Evolutionary conservation across 2,113 vertebrate species (phyloP), one percentile per base, ranked within the genome.

Genomic region (Entomyzon cyanotis): DNA sequence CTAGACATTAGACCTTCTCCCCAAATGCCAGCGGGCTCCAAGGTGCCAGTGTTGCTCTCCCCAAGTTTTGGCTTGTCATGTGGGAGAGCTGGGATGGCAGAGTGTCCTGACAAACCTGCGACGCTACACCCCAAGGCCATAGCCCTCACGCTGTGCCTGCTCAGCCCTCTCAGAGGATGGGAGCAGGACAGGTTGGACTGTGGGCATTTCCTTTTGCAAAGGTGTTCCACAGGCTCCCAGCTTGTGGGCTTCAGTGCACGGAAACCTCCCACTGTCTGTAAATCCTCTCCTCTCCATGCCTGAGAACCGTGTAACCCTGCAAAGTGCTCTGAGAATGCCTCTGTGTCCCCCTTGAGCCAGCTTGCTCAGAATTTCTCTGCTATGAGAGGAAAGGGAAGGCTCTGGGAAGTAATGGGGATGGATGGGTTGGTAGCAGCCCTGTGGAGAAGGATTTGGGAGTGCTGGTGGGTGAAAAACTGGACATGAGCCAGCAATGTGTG

Each of bases 81-180:
- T 58, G 33, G 11, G 53, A 35, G 53, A 53, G 50, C 39, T 10
- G 15, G 16, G n/a, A 33, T 49, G 62, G 30, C 24, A 53, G n/a
- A 19, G 52, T 25, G 75, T 35, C 52, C 24, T 8, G 35, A 28
- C 44, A 41, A 10, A 53, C 28, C 28, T 53, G 28, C 10, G 27
- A 31, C 58, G 5, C 7, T 22, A 5, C 47, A 5, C 42, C 19
- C 24, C 1, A 6, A 37, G 23, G 73, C 44, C 14, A 39, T 11
- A 7, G 8, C 1, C 33, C 55, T 37, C 1, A 0, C 18, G 44
- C 60, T 0, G 0, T 82, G 56, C 12, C 62, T 30, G 17, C n/a
- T 52, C 39, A 37, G 47, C 52, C 39, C 12, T 73, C 49, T 28
- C 0, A 2, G 39, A 65, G 35, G 47, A 39, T 11, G 33, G 30